Evolutionary conservation across 2,797 vertebrate species (phyloP).

Genomic region (Helostoma temminkii): DNA sequence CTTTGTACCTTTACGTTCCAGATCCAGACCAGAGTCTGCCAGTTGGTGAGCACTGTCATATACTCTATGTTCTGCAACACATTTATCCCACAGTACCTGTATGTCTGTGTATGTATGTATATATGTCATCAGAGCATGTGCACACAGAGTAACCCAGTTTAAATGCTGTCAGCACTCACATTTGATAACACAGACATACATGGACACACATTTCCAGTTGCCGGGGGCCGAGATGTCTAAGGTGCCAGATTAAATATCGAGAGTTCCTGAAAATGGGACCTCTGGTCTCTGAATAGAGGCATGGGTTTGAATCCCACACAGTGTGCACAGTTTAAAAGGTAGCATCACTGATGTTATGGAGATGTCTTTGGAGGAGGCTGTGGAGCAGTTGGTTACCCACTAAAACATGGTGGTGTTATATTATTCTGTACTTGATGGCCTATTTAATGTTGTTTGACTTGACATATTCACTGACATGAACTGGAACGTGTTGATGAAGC

Average conservation of each 20-base stretch:
- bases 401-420: background rate
- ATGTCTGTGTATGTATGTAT: background rate
- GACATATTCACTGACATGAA: constrained; percentile 23
- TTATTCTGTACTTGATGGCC: background rate
- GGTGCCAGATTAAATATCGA: too few species aligned
- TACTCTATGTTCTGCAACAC: too few species aligned
- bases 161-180: constrained; percentile 27
- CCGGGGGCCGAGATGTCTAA: too few species aligned
- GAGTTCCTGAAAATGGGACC: too few species aligned
- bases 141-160: constrained; percentile 18
- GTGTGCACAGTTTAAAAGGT: too few species aligned
- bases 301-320: background rate
- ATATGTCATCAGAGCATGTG: constrained; percentile 3
- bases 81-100: constrained; percentile 21
- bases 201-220: background rate
- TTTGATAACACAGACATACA: constrained; percentile 35
- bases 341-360: too few species aligned
- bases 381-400: too few species aligned
- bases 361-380: too few species aligned
- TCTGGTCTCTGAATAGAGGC: too few species aligned
- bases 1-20: too few species aligned
- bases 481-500: background rate
- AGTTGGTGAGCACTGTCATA: too few species aligned
- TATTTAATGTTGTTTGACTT: background rate
- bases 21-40: too few species aligned